Evolutionary conservation across 2,797 vertebrate genomes (phyloP), one percentile per base, ranked within the genome.

Genomic region (Amblyopsis hoosieri): DNA sequence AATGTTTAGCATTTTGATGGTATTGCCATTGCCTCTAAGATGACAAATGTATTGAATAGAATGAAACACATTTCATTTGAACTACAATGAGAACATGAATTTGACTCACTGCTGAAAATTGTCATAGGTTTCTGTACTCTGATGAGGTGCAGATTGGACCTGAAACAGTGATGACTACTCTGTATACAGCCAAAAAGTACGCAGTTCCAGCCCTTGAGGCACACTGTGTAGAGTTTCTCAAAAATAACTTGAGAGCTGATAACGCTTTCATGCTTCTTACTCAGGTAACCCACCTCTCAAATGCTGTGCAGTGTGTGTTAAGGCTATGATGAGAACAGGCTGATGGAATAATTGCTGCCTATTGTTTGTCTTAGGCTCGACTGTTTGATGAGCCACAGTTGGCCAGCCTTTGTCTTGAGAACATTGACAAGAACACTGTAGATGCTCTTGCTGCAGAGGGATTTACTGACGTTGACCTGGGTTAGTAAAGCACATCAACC

Each of bases 121-220:
- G 13, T 50, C 48, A 50, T 50, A 94, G 97, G 84, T 99, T 99
- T 66, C 93, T 99, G 6, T 99, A 99, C 78, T 99, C 97, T 0
- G 97, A 99, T 45, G 97, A 99, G 75, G 97, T 99, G 62, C 97
- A 98, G 87, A 99, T 99, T 0, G 97, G 97, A 15, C 97, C 97
- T 0, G 97, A 99, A 92, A 99, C 97, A 0, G 97, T 99, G 79
- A 99, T 99, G 97, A 99, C 97, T 55, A 99, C 97, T 0, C 90
- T 99, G n/a, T 99, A 99, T 68, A 99, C 97, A 0, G 97, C 97
- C 54, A 99, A 99, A 84, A 99, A 99, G 85, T 99, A 99, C 0
- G 97, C 97, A 0, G 97, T 99, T 12, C 97, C 97, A 0, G 97
- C 97, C 0, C 92, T 99, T 0, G 97, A 99, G 88, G 95, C 97